Percentiles rank a stretch among this genome's conserved stretches.
Conservation (phyloP, 2,888 invertebrate species). For the Biston stratarius region DNA sequence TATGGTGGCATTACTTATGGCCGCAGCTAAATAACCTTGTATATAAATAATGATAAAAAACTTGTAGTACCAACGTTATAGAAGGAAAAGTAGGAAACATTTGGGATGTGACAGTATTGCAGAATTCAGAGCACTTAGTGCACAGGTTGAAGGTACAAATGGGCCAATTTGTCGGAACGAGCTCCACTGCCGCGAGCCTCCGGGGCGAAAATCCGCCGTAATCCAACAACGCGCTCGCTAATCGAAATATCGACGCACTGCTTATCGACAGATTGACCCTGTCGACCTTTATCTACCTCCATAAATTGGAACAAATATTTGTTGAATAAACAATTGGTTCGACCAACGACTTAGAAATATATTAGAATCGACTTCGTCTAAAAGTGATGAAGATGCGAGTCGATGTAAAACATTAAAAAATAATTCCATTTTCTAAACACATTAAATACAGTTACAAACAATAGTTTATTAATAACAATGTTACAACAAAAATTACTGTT, state of each 20-base stretch:
- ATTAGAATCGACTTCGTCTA: background rate
- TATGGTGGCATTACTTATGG: background rate
- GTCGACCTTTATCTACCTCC: constrained; percentile 33
- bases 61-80: too few species aligned
- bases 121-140: constrained; percentile 37
- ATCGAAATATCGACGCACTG: constrained; percentile 82
- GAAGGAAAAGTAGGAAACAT: background rate
- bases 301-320: constrained; percentile 23
- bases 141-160: constrained; percentile 69
- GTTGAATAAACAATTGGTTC: background rate
- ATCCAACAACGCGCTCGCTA: constrained; percentile 80
- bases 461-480: too few species aligned
- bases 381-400: background rate
- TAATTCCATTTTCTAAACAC: too few species aligned
- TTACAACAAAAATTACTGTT: too few species aligned
- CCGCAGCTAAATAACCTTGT: background rate
- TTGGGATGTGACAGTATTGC: constrained; percentile 43
- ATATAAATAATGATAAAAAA: background rate
- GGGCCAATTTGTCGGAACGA: constrained; percentile 75
- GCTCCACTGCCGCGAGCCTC: constrained; percentile 50
- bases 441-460: too few species aligned
- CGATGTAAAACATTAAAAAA: too few species aligned
- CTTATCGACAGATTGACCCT: constrained; percentile 66
- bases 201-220: constrained; percentile 83
- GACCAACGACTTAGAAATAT: background rate